Percentiles rank a stretch among this genome's conserved stretches.
These are phyloP conservation scores for Aphelinus certus DNA, from an alignment of 1,140 invertebrate species.

Conservation along the genomic window DNA sequence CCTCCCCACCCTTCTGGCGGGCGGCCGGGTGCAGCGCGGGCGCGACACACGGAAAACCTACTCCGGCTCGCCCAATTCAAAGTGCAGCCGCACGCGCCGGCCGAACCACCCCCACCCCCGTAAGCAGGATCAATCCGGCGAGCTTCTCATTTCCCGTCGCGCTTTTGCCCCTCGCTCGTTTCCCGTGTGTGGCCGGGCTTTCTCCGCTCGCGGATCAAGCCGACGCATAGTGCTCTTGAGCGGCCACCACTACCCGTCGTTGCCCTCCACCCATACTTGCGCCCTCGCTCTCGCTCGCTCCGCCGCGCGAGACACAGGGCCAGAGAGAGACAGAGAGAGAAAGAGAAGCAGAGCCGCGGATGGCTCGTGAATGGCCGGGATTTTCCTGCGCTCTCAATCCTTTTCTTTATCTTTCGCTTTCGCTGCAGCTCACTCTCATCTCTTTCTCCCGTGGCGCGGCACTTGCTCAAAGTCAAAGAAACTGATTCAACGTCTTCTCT, in stretches of 20 bases:
- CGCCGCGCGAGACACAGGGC: too few species aligned
- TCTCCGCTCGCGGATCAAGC: too few species aligned
- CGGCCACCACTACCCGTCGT: too few species aligned
- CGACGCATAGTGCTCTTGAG: too few species aligned
- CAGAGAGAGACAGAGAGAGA: too few species aligned
- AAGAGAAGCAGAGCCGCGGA: too few species aligned
- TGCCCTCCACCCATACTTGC: too few species aligned
- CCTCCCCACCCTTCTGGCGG: slow-evolving; percentile 31
- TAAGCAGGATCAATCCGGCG: slow-evolving; percentile 13
- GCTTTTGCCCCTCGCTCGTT: not conserved
- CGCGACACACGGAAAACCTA: slow-evolving; percentile 11
- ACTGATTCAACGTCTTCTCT: slow-evolving; percentile 24
- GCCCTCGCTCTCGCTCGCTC: too few species aligned
- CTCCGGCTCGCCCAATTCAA: slow-evolving; percentile 23
- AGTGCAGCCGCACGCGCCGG: not conserved
- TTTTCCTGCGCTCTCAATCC: not conserved
- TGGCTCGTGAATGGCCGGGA: too few species aligned
- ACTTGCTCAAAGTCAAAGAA: slow-evolving; percentile 32
- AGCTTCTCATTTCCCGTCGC: slow-evolving; percentile 21
- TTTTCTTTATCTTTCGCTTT: not conserved
- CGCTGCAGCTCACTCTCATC: not conserved
- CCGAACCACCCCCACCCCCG: not conserved
- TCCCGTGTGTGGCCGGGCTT: too few species aligned
- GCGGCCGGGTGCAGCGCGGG: not conserved
- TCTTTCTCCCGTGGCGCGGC: not conserved